Base-by-base conservation (phyloP, 2,113 vertebrate genomes). In the Nematolebias whitei region DNA sequence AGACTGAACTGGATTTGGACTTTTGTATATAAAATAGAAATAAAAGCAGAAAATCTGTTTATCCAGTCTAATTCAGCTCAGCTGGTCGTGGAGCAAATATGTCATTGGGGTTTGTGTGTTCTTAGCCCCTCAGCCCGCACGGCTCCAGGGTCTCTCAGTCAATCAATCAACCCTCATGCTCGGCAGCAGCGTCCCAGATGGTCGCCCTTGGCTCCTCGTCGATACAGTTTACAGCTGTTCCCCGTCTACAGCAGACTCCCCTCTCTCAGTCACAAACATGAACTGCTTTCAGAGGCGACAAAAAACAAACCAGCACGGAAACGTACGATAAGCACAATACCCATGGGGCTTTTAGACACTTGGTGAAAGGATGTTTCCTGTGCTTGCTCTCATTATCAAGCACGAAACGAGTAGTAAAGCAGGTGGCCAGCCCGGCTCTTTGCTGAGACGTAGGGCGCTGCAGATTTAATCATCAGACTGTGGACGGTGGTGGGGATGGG, bases 221-320 rank as follows among this genome's bases (percentile, higher is more conserved):
- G 20, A 84, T 83, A 78, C 65, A 73, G 62, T 85, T 80, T 83
- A 82, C 87, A 83, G 83, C 79, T 79, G 83, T 79, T 88, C 72
- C 82, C 74, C 52, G 71, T 76, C 72, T 12, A 12, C 51, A 61
- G 41, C 48, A 60, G 43, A 49, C 59, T 59, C 47, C 53, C 61
- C 71, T 19, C 39, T 24, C 22, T 26, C 71, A 67, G 72, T 79
- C 6, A 18, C 52, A 73, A 69, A 73, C 79, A 68, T 53, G 64
- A 73, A 67, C 60, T 5, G 56, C 65, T 81, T 83, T 77, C 69
- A 82, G 63, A 76, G 57, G 62, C 29, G 74, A 71, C 53, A 55
- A 72, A 76, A 87, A 85, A 35, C 85, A 86, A 80, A 89, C 85
- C 79, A 84, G 50, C 73, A 70, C 41, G 69, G 51, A 82, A 84